Evolutionary conservation across 2,797 vertebrate genomes (phyloP).

Genomic region (Loris lydekkerianus): DNA sequence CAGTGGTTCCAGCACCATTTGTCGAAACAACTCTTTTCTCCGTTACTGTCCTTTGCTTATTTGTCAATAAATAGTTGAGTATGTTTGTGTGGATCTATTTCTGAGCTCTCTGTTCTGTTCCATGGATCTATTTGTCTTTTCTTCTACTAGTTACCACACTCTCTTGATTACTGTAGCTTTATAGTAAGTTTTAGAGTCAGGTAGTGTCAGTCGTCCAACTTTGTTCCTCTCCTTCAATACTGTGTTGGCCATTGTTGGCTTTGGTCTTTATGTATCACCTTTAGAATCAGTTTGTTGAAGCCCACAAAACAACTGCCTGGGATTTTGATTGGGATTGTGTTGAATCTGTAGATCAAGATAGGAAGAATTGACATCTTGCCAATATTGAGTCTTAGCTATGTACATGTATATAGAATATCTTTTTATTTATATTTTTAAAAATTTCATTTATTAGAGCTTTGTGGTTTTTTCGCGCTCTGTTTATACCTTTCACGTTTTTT

Average conservation of each 20-base stretch:
- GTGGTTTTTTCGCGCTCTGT: too few relatives aligned
- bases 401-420: neutral
- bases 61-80: too few relatives aligned
- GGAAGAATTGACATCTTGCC: neutral
- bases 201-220: neutral
- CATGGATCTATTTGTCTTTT: too few relatives aligned
- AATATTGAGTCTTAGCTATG: neutral
- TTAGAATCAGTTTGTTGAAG: neutral
- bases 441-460: neutral
- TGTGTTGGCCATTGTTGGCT: neutral
- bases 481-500: too few relatives aligned
- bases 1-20: neutral
- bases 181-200: neutral
- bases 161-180: neutral
- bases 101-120: too few relatives aligned
- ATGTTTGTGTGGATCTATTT: too few relatives aligned
- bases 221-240: neutral
- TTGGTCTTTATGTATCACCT: neutral
- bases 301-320: neutral
- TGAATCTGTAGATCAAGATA: neutral
- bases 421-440: neutral
- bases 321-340: constrained; percentile 6
- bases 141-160: too few relatives aligned
- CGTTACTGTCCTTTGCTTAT: too few relatives aligned
- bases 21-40: too few relatives aligned